Base-by-base conservation (phyloP, 2,113 vertebrate genomes). In the Noturus placidus region DNA sequence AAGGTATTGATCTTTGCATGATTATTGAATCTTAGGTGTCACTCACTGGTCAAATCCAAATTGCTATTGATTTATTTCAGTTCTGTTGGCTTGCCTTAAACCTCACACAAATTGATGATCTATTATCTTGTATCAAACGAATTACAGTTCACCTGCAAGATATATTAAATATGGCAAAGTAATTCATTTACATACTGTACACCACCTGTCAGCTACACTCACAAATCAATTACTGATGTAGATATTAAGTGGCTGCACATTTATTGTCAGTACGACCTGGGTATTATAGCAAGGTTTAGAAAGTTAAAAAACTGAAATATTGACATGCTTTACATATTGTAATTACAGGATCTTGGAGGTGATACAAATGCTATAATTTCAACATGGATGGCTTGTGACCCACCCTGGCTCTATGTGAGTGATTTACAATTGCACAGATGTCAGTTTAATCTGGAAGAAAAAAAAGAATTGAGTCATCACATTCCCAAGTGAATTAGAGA, bases 21-120 rank as follows among this genome's bases (percentile, higher is more conserved):
- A 65, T 83, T 52, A 87, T 57, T 59, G 67, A 82, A 87, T 8
- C 65, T 72, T 35, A 82, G 78, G 54, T 83, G 81, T 77, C 70
- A 65, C 14, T 77, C 56, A 77, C 14, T 15, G 42, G 46, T 65
- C 57, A 78, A 72, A 33, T 38, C 77, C 72, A 77, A 83, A 87
- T 87, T 83, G 57, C 70, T 67, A 76, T 87, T 87, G 80, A 87
- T 46, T 84, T 7, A 65, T 42, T 83, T 77, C n/a, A n/a, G 69
- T 56, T 76, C 35, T 63, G 67, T 61, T 59, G 20, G 79, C 63
- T 61, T 19, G 50, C 27, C 19, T 61, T 57, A 33, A 50, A 82
- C 10, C n/a, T 46, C 56, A 52, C 30, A 61, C 57, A 86, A 79
- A 56, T 56, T 63, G 38, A 30, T 78, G 54, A 77, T 61, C 54